phyloP scores from a whole-genome alignment of 1,140 invertebrate species.

The Brachionus koreanus region DNA sequence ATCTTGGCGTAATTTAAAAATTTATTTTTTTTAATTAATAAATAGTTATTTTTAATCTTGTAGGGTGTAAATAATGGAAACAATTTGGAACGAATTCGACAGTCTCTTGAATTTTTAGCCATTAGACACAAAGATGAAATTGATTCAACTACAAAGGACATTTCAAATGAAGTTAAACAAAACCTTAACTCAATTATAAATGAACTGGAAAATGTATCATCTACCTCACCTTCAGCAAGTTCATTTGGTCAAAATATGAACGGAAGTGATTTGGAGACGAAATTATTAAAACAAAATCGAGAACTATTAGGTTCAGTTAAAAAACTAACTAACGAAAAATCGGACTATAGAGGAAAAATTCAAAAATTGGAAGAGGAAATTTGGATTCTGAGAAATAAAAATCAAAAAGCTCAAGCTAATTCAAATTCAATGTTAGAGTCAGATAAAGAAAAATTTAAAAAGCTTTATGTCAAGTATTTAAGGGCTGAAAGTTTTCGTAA shows the following conservation, averaged over 20 bases:
- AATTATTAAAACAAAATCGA: slow-evolving; percentile 50
- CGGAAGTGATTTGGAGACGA: background rate
- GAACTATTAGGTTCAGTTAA: slow-evolving; percentile 50
- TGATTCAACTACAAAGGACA: background rate
- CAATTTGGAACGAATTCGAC: slow-evolving; percentile 18
- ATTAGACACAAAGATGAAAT: slow-evolving; percentile 27
- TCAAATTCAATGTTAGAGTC: slow-evolving; percentile 45
- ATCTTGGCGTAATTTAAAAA: slow-evolving; percentile 16
- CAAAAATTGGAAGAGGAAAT: slow-evolving; percentile 50
- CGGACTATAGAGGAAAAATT: slow-evolving; percentile 49
- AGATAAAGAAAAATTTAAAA: slow-evolving; percentile 62
- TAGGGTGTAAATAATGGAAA: background rate
- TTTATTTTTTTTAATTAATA: background rate
- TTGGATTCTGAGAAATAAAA: slow-evolving; percentile 47
- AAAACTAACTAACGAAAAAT: slow-evolving; percentile 51
- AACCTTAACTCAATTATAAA: slow-evolving; percentile 28
- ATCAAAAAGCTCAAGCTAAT: background rate
- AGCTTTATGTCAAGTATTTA: slow-evolving; percentile 71
- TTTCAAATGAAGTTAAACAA: background rate
- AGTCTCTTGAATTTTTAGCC: slow-evolving; percentile 31
- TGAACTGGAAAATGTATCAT: slow-evolving; percentile 11
- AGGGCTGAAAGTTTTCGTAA: slow-evolving; percentile 74
- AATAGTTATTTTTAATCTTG: background rate
- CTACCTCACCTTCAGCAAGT: background rate
- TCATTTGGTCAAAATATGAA: background rate